Conservation (phyloP, 2,113 vertebrate genomes). For the Gallinago undulata region DNA sequence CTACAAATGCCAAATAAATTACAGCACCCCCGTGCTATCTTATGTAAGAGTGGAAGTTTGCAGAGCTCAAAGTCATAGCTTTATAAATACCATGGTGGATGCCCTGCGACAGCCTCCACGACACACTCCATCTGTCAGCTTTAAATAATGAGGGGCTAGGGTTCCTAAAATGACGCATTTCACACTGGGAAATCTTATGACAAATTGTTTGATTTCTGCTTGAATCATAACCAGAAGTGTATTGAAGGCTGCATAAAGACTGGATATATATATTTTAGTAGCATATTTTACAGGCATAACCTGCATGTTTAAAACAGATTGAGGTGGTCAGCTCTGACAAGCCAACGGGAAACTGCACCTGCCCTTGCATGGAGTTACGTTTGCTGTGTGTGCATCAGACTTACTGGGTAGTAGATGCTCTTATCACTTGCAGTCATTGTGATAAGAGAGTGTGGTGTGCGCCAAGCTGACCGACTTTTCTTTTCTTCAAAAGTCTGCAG, state of each 20-base stretch:
- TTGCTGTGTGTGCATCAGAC: slow-evolving; percentile 43
- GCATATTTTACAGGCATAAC: background rate
- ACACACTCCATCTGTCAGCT: background rate
- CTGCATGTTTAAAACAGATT: slow-evolving; percentile 22
- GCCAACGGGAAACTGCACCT: background rate
- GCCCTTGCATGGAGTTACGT: slow-evolving; percentile 44
- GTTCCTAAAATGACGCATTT: slow-evolving; percentile 10
- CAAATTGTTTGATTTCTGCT: slow-evolving; percentile 3
- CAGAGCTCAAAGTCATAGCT: background rate
- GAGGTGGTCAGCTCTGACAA: background rate
- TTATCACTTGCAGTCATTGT: background rate
- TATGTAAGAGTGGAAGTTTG: background rate
- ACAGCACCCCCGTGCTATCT: background rate
- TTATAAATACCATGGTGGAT: background rate
- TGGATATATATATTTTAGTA: background rate
- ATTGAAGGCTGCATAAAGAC: background rate
- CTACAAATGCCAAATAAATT: background rate
- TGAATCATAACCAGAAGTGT: background rate
- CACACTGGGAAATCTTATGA: background rate
- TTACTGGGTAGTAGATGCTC: background rate
- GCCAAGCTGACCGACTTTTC: slow-evolving; percentile 61
- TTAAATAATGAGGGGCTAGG: background rate
- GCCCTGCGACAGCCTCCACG: background rate
- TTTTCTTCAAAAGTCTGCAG: slow-evolving; percentile 70
- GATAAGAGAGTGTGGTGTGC: background rate